Evolutionary conservation across 2,113 vertebrate species (phyloP), one percentile per base, ranked within the genome.

Genomic region (Charina bottae): DNA sequence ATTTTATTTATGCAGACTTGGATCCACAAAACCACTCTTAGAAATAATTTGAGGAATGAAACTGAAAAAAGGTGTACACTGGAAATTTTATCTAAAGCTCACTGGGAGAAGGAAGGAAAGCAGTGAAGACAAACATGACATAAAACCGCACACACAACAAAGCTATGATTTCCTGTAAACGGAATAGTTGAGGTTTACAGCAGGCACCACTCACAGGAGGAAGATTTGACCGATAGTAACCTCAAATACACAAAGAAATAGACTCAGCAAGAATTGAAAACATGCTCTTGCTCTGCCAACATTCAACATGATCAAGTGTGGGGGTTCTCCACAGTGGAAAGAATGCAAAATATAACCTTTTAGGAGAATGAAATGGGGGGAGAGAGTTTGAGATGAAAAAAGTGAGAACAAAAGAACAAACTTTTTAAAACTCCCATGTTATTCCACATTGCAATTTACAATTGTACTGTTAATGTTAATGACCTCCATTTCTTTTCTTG

Each of bases 181-280:
- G 85, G 54, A 46, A 83, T 0, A 56, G 72, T 46, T 90, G 55
- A 42, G 62, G 88, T 42, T 6, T 46, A 54, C n/a, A 9, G 84
- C 53, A 3, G 92, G 0, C 1, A 92, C 24, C 54, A 83, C 23
- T 92, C 91, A 89, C 85, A 68, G 93, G 42, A 90, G 0, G 49
- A 83, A 1, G 91, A 94, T 0, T 24, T 96, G 97, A 94, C 97
- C 97, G 96, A 6, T 84, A 98, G 96, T 98, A 98, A 97, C 97
- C 97, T 96, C 90, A 28, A 88, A 89, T 2, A 55, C 46, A 46
- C 68, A 33, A 85, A 0, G 72, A 23, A 93, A 89, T 83, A 1
- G 90, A 19, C 56, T 3, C 56, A 56, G 62, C 92, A 13, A 7
- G 85, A 49, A 4, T 87, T 4, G 0, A 85, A 93, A 96, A 95